Percentiles rank a stretch among this genome's conserved stretches.
Conservation (phyloP, 1,140 invertebrate genomes). For the Listronotus oregonensis region DNA sequence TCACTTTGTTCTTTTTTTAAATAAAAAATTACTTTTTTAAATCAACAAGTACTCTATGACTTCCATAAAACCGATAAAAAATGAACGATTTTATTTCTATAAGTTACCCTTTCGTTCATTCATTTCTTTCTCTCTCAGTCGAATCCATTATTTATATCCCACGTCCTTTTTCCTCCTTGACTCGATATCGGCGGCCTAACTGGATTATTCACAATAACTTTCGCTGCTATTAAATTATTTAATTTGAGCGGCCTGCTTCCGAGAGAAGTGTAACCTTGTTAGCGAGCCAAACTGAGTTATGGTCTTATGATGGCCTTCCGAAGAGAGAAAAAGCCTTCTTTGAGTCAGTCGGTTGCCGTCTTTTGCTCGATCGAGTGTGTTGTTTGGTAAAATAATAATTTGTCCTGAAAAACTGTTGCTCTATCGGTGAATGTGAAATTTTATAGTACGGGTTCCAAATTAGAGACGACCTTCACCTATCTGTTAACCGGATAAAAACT, state of each 20-base stretch:
- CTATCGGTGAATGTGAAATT: too few relatives aligned
- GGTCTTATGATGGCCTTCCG: slow-evolving; percentile 35
- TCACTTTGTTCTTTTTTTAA: too few relatives aligned
- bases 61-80: too few relatives aligned
- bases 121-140: neutral
- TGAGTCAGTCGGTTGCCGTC: slow-evolving; percentile 34
- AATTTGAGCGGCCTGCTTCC: slow-evolving; percentile 34
- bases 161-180: slow-evolving; percentile 2
- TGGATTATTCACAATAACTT: slow-evolving; percentile 40
- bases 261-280: slow-evolving; percentile 37
- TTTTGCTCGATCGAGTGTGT: slow-evolving; percentile 30
- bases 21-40: too few relatives aligned
- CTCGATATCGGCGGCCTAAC: slow-evolving; percentile 31
- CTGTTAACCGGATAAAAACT: too few relatives aligned
- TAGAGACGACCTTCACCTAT: too few relatives aligned
- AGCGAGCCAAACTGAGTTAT: slow-evolving; percentile 37
- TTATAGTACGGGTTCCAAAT: too few relatives aligned
- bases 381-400: slow-evolving; percentile 1
- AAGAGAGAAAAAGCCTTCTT: slow-evolving; percentile 38
- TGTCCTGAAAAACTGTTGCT: neutral
- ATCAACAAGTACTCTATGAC: too few relatives aligned
- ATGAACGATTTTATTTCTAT: too few relatives aligned
- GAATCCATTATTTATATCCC: neutral
- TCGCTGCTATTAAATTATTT: slow-evolving; percentile 41
- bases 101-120: neutral